Percentiles rank a stretch among this genome's conserved stretches.
These are phyloP conservation scores for Nettapus auritus DNA, from an alignment of 2,113 vertebrate species.

Conservation along the genomic window DNA sequence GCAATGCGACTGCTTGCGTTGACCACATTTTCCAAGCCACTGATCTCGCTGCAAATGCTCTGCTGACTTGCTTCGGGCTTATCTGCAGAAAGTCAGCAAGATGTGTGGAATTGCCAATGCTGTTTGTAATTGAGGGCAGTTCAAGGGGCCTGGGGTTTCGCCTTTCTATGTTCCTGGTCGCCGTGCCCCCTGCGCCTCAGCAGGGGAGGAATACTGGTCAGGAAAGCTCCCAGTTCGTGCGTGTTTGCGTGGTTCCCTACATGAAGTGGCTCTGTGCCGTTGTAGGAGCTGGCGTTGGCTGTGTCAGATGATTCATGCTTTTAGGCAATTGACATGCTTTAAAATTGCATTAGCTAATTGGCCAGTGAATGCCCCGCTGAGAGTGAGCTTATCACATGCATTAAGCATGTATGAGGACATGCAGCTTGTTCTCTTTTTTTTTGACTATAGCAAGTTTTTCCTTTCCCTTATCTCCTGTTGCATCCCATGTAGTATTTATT, in stretches of 20 bases:
- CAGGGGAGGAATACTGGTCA: background rate
- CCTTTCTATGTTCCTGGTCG: accelerated
- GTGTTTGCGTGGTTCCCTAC: background rate
- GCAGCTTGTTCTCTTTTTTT: background rate
- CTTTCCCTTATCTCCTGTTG: background rate
- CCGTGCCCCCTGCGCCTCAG: accelerated
- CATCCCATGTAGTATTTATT: background rate
- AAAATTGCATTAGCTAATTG: background rate
- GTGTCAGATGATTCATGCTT: background rate
- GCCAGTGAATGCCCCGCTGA: background rate
- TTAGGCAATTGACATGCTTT: background rate
- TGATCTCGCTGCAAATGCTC: background rate
- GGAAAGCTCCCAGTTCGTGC: background rate
- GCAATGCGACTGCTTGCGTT: background rate
- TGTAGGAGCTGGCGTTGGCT: background rate
- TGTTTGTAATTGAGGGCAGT: background rate
- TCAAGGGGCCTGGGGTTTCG: background rate
- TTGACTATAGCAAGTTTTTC: background rate
- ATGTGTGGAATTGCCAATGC: background rate
- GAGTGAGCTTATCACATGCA: accelerated
- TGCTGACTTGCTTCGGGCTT: slow-evolving; percentile 3
- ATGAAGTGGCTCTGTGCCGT: background rate
- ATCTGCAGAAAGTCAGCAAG: background rate
- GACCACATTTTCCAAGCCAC: slow-evolving; percentile 43
- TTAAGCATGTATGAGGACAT: background rate